Conservation (phyloP, 2,797 vertebrate genomes). For the Amniataba percoides region DNA sequence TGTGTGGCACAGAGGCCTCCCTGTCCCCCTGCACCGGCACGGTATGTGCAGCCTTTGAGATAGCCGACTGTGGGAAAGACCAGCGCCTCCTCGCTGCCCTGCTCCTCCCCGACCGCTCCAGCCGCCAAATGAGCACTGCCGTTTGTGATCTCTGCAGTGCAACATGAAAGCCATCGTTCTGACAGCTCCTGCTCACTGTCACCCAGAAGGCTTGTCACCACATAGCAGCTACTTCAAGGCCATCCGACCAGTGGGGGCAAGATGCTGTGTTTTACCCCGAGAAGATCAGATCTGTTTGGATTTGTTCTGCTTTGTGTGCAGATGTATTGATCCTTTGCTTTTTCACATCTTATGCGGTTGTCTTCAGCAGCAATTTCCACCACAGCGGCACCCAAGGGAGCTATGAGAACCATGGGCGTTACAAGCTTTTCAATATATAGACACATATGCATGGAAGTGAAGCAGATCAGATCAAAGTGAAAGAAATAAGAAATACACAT, state of each 20-base stretch:
- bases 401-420: neutral
- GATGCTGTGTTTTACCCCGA: neutral
- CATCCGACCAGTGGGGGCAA: neutral
- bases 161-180: constrained; percentile 65
- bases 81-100: constrained; percentile 37
- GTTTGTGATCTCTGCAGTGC: constrained; percentile 65
- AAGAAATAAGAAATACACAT: neutral
- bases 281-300: neutral
- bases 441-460: neutral
- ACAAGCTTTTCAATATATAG: neutral
- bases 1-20: constrained; percentile 80
- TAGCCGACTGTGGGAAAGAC: constrained; percentile 76
- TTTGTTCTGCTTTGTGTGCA: neutral
- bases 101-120: constrained; percentile 29
- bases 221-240: constrained; percentile 16
- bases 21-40: constrained; percentile 64
- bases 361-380: neutral
- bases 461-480: neutral
- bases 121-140: constrained; percentile 72
- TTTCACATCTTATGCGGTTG: neutral
- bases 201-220: constrained; percentile 23
- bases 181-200: constrained; percentile 64
- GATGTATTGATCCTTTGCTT: neutral
- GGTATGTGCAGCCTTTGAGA: constrained; percentile 77
- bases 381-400: neutral